phyloP scores from a whole-genome alignment of 2,797 vertebrate genomes.

The Atherinosoma microstoma region DNA sequence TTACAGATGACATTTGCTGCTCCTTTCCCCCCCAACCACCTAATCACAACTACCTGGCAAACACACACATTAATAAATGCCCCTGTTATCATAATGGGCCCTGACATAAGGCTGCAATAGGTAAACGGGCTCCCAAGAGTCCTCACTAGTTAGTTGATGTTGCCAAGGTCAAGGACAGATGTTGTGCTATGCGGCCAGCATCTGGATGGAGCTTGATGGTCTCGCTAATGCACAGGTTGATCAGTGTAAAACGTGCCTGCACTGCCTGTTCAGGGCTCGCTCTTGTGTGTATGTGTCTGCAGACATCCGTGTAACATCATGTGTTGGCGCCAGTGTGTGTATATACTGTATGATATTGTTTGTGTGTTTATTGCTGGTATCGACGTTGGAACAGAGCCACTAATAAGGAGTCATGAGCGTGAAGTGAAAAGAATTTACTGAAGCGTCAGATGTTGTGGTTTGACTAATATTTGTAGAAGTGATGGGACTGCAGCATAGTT shows the following conservation, averaged over 20 bases:
- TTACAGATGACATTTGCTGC: conserved; percentile 15
- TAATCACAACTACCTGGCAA: conserved; percentile 29
- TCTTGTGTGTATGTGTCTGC: conserved; percentile 1
- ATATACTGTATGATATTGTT: neutral
- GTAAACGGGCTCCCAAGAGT: conserved; percentile 14
- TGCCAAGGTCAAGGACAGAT: conserved; percentile 68
- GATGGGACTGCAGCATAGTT: conserved; percentile 12
- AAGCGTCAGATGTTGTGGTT: conserved; percentile 37
- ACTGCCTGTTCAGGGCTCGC: conserved; percentile 23
- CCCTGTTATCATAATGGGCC: conserved; percentile 28
- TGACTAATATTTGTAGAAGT: conserved; percentile 48
- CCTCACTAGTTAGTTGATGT: conserved; percentile 2
- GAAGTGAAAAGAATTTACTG: conserved; percentile 32
- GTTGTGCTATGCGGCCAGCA: conserved; percentile 27
- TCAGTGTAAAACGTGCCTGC: conserved; percentile 32
- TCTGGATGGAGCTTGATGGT: conserved; percentile 40
- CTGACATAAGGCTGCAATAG: conserved; percentile 37
- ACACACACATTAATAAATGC: conserved; percentile 18
- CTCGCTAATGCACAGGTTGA: conserved; percentile 9
- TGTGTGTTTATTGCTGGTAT: neutral
- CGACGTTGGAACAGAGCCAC: conserved; percentile 25
- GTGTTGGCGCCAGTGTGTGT: neutral
- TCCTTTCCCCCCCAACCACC: neutral
- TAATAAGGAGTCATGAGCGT: conserved; percentile 57
- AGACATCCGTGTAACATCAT: neutral